phyloP scores from a whole-genome alignment of 2,888 invertebrate species.

The Platycheirus rosarum region DNA sequence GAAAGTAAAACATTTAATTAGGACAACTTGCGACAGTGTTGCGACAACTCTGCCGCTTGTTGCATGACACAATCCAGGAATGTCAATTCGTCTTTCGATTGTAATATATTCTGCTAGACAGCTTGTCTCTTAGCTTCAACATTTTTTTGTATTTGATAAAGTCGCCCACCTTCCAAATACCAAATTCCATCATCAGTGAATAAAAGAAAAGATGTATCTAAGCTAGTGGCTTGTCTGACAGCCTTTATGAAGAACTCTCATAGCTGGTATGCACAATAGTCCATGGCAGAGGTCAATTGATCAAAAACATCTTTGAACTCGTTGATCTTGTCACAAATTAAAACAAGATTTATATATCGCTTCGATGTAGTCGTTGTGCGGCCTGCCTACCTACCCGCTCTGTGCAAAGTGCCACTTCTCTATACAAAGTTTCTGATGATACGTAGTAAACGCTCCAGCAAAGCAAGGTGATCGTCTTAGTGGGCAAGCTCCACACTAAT shows the following conservation, averaged over 20 bases:
- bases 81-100: no score
- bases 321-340: slow-evolving; percentile 83
- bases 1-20: slow-evolving; percentile 2
- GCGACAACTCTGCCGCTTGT: background rate
- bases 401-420: slow-evolving; percentile 39
- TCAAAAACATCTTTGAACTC: slow-evolving; percentile 83
- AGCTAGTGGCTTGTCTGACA: slow-evolving; percentile 50
- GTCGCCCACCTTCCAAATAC: slow-evolving; percentile 66
- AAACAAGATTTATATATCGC: slow-evolving; percentile 81
- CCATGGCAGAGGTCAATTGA: slow-evolving; percentile 81
- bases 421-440: slow-evolving; percentile 14
- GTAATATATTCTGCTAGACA: no score
- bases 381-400: slow-evolving; percentile 9
- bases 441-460: slow-evolving; percentile 21
- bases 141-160: background rate
- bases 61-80: background rate
- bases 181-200: slow-evolving; percentile 35
- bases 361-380: slow-evolving; percentile 13
- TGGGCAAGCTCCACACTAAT: slow-evolving; percentile 1
- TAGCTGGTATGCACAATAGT: slow-evolving; percentile 49
- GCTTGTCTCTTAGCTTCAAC: no score
- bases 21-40: slow-evolving; percentile 4
- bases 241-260: slow-evolving; percentile 50
- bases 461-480: slow-evolving; percentile 33
- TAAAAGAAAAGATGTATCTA: slow-evolving; percentile 6